Percentiles rank a stretch among this genome's conserved stretches.
Evolutionary conservation across 2,113 vertebrate species (phyloP).

Genomic region (Parotia lawesii): DNA sequence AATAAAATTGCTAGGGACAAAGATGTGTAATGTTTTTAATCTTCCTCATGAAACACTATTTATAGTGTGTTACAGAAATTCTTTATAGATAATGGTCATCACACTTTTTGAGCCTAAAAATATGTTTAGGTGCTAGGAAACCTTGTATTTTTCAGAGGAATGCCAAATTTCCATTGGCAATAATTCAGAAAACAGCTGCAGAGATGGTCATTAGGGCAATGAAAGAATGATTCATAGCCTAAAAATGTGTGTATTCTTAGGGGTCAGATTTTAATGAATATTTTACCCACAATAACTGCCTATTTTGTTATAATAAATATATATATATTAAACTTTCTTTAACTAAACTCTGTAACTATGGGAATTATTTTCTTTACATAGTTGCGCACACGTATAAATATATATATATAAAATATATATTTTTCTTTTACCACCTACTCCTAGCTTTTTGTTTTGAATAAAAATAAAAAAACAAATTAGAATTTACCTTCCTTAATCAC

Average conservation of each 20-base stretch:
- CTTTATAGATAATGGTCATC: conserved; percentile 64
- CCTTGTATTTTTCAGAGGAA: conserved; percentile 68
- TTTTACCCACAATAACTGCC: conserved; percentile 97
- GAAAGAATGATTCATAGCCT: conserved; percentile 78
- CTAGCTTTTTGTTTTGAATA: conserved; percentile 83
- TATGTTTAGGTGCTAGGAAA: conserved; percentile 71
- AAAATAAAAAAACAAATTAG: conserved; percentile 78
- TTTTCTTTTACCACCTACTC: conserved; percentile 85
- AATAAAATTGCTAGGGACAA: conserved; percentile 64
- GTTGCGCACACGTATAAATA: conserved; percentile 84
- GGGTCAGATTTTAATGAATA: conserved; percentile 89
- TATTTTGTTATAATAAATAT: conserved; percentile 99
- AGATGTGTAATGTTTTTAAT: conserved; percentile 67
- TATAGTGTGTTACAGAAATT: conserved; percentile 74
- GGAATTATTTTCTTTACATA: conserved; percentile 94
- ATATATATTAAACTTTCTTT: conserved; percentile 88
- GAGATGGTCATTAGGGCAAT: conserved; percentile 57
- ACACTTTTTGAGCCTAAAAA: conserved; percentile 63
- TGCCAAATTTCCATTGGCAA: conserved; percentile 60
- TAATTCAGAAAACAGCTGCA: conserved; percentile 50
- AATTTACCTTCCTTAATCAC: conserved; percentile 71
- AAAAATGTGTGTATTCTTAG: conserved; percentile 79
- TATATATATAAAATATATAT: conserved; percentile 86
- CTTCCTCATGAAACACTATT: conserved; percentile 65
- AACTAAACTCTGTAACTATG: conserved; percentile 86